These are phyloP conservation scores for Chlorops oryzae DNA, from an alignment of 1,140 invertebrate genomes.

Conservation along the genomic window DNA sequence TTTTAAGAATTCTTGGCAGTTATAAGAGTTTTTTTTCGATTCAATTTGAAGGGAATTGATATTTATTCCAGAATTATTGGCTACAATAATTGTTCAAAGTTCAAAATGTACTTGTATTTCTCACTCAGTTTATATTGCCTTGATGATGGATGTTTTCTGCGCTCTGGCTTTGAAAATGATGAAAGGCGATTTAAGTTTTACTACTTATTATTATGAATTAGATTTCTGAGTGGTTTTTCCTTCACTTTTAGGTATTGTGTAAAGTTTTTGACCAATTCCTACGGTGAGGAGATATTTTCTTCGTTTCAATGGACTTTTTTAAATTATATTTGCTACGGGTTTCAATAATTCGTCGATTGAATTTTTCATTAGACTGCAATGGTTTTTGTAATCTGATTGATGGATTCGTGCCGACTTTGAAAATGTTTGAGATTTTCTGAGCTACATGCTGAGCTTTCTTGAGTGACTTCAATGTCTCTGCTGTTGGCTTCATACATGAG, in stretches of 20 bases:
- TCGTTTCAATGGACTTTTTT: constrained; percentile 38
- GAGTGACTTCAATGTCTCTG: constrained; percentile 15
- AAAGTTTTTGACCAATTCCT: constrained; percentile 29
- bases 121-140: no score
- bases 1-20: neutral
- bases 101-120: no score
- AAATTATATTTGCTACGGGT: constrained; percentile 34
- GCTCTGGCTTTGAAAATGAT: neutral
- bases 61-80: constrained; percentile 1
- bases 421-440: constrained; percentile 11
- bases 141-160: no score
- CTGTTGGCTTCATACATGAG: neutral
- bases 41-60: neutral
- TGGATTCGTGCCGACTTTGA: neutral
- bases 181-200: neutral
- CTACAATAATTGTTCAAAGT: neutral
- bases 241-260: constrained; percentile 27
- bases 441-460: constrained; percentile 36
- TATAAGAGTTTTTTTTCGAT: neutral
- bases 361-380: constrained; percentile 26
- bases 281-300: constrained; percentile 24
- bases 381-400: constrained; percentile 11
- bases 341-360: constrained; percentile 27
- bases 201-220: neutral
- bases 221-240: constrained; percentile 1